These are phyloP conservation scores for Dasyornis broadbenti DNA, from an alignment of 2,113 vertebrate species.

Conservation along the genomic window DNA sequence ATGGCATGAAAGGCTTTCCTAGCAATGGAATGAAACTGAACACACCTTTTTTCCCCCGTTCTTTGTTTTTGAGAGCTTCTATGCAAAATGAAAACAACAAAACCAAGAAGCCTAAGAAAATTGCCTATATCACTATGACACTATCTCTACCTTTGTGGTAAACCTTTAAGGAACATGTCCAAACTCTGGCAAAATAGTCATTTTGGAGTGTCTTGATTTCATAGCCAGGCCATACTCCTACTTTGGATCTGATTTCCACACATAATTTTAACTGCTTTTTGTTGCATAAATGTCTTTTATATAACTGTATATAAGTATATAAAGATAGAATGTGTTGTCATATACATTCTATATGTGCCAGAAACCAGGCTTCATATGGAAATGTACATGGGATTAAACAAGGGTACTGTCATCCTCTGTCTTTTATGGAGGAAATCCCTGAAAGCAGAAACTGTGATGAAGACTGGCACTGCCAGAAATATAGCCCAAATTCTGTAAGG, in stretches of 20 bases:
- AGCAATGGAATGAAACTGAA: neutral
- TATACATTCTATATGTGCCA: neutral
- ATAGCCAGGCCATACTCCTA: neutral
- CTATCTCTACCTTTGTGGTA: neutral
- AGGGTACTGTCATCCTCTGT: neutral
- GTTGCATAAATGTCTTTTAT: neutral
- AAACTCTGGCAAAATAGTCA: neutral
- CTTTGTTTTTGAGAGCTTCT: neutral
- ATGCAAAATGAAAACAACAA: neutral
- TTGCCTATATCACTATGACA: neutral
- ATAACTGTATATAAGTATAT: neutral
- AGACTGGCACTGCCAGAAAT: neutral
- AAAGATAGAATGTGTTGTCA: neutral
- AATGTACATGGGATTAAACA: neutral
- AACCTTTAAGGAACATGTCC: neutral
- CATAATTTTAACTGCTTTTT: neutral
- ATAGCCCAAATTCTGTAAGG: neutral
- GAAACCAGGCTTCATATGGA: neutral
- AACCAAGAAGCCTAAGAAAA: neutral
- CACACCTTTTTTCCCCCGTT: neutral
- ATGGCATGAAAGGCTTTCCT: no score
- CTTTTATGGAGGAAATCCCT: neutral
- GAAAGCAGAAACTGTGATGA: neutral
- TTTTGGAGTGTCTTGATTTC: neutral
- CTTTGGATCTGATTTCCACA: neutral